Base-by-base conservation (phyloP, 2,888 invertebrate genomes). In the Labia minor region DNA sequence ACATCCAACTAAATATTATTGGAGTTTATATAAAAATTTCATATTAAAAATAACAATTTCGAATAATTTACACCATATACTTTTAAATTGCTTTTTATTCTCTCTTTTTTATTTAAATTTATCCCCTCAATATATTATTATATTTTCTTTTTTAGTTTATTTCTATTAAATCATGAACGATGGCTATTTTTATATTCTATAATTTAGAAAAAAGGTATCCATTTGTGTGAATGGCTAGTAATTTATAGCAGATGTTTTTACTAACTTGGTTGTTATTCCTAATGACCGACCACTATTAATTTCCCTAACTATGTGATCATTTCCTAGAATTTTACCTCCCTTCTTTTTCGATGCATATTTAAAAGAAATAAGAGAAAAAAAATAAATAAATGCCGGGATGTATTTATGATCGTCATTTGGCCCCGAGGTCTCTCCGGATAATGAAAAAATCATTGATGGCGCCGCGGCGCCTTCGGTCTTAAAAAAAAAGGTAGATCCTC, bases 321-420 rank as follows among this genome's bases (percentile, higher is more conserved):
- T 49, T 49, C 49, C 49, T 49, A 49, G 49, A 49, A 49, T 49
- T 49, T 16, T 16, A 49, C 16, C 49, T 49, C 49, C 49, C 16
- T 49, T 49, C 49, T 10, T 16, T 49, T 3, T 14, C 14, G 16
- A 49, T 49, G n/a, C 49, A 49, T 49, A 49, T 49, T 49, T 49
- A n/a, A 49, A 49, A 26, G 26, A 26, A 26, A n/a, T n/a, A n/a
- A n/a, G n/a, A 26, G 26, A 26, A 26, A 26, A 26, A 26, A 8
- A 26, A n/a, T n/a, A 49, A 49, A 49, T 49, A 49, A 49, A 49
- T n/a, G 49, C 49, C 49, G 49, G n/a, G 49, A 49, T 49, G 49
- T 49, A 49, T 49, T 49, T 49, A 49, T 49, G 49, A 14, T 49
- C 49, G 49, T 16, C 49, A 49, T 49, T 49, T 49, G 16, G 49